Conservation (phyloP, 1,140 invertebrate genomes). For the Sycophaga agraensis region DNA sequence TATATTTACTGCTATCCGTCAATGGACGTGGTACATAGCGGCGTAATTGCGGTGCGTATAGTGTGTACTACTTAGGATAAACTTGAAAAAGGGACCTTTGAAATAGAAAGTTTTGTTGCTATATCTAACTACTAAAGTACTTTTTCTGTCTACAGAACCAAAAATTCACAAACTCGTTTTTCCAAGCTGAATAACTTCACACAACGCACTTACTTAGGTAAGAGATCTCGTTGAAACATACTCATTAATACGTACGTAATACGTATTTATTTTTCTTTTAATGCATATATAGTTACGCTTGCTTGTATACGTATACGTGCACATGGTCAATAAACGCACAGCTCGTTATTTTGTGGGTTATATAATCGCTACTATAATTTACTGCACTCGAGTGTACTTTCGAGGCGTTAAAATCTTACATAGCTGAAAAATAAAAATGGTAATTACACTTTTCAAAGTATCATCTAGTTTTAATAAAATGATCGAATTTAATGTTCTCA, state of each 20-base stretch:
- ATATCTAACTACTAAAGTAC: not conserved
- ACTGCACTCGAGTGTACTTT: too few relatives aligned
- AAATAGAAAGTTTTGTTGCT: not conserved
- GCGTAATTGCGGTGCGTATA: too few relatives aligned
- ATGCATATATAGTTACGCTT: too few relatives aligned
- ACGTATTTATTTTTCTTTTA: too few relatives aligned
- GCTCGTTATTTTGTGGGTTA: constrained; percentile 4
- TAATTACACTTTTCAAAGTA: too few relatives aligned
- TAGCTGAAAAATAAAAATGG: too few relatives aligned
- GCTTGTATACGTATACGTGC: too few relatives aligned
- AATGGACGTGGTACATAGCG: constrained; percentile 1
- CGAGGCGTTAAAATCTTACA: not conserved
- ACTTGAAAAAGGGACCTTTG: not conserved
- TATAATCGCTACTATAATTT: not conserved
- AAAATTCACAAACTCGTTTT: too few relatives aligned
- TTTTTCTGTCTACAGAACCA: too few relatives aligned
- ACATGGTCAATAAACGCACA: not conserved
- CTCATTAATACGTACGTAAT: constrained; percentile 4
- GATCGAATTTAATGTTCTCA: too few relatives aligned
- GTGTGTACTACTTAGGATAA: constrained; percentile 13
- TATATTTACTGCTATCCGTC: constrained; percentile 18
- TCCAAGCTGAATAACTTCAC: not conserved
- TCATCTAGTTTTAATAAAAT: too few relatives aligned
- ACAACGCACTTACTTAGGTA: constrained; percentile 11
- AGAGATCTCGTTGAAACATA: constrained; percentile 28